Conservation (phyloP, 2,797 vertebrate species). For the Darevskia nairensis region DNA sequence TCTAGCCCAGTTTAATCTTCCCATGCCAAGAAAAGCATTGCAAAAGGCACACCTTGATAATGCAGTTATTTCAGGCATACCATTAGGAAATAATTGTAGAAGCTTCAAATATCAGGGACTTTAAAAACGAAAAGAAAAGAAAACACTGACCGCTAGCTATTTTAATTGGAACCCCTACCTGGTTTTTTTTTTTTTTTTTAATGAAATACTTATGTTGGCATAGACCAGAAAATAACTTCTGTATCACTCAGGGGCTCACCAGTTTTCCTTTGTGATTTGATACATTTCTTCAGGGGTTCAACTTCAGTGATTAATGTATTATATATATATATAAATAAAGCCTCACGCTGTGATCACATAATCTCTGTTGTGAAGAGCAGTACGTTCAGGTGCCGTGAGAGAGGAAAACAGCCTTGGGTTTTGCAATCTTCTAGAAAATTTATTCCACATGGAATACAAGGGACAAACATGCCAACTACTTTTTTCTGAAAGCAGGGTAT, state of each 20-base stretch:
- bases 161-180: neutral
- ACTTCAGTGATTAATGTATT: neutral
- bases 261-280: neutral
- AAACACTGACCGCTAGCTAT: neutral
- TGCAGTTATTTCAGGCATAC: neutral
- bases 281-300: neutral
- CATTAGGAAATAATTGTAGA: neutral
- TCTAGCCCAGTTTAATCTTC: slow-evolving; percentile 3
- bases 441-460: neutral
- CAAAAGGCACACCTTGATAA: slow-evolving; percentile 36
- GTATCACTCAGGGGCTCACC: neutral
- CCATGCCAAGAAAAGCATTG: slow-evolving; percentile 7
- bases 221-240: neutral
- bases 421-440: neutral
- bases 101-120: neutral
- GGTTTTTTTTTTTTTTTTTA: neutral
- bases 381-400: neutral
- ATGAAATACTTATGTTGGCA: neutral
- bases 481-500: neutral
- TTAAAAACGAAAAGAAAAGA: neutral
- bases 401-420: neutral
- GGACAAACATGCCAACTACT: no score
- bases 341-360: neutral
- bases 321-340: neutral
- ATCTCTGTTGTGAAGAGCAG: neutral